phyloP scores from a whole-genome alignment of 2,888 invertebrate species.

The Apoda limacodes region DNA sequence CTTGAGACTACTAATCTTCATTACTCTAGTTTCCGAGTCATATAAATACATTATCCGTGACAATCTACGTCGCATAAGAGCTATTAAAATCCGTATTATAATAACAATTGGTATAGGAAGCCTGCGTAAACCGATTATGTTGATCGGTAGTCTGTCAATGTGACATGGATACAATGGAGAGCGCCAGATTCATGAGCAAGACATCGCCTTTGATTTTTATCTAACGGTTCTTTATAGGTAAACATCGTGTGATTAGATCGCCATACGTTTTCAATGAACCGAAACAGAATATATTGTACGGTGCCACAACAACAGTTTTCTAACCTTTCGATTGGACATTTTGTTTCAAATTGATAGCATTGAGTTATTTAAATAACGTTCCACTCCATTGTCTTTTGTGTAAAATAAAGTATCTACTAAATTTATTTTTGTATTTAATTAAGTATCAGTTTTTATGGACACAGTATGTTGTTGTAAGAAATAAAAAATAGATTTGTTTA shows the following conservation, averaged over 20 bases:
- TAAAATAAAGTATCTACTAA: too few species aligned
- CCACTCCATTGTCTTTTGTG: too few species aligned
- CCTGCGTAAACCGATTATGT: constrained; percentile 61
- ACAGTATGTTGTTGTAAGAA: too few species aligned
- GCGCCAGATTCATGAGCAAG: constrained; percentile 49
- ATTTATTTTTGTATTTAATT: too few species aligned
- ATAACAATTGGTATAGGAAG: constrained; percentile 58
- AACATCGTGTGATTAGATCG: not conserved
- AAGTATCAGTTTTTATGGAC: too few species aligned
- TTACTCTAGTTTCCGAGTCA: constrained; percentile 22
- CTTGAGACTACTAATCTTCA: constrained; percentile 37
- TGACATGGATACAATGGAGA: constrained; percentile 53
- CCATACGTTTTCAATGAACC: too few species aligned
- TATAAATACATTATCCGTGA: constrained; percentile 43
- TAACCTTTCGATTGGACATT: too few species aligned
- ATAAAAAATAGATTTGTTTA: too few species aligned
- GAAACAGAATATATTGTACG: too few species aligned
- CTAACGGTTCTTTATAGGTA: constrained; percentile 16
- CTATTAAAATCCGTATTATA: constrained; percentile 58
- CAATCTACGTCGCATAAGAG: constrained; percentile 32
- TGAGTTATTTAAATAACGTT: too few species aligned
- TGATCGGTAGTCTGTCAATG: constrained; percentile 55
- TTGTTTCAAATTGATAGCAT: too few species aligned
- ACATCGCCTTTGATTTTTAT: constrained; percentile 49
- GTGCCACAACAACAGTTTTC: too few species aligned